These are phyloP conservation scores for Hirtodrosophila trivittata DNA, from an alignment of 2,888 invertebrate species.

Conservation along the genomic window DNA sequence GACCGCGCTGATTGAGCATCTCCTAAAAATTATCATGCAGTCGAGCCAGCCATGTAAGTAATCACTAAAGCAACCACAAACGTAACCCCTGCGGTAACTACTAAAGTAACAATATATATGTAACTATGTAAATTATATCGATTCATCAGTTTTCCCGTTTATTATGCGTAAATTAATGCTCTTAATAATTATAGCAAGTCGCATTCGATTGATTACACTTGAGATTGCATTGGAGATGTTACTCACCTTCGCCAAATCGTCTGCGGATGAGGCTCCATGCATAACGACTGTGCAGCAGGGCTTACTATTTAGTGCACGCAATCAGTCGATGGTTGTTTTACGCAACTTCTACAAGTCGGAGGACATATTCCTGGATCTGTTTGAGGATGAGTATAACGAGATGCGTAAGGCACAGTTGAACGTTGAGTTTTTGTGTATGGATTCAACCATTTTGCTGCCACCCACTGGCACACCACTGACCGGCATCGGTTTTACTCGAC, in stretches of 20 bases:
- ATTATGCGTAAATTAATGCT: background rate
- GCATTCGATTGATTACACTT: slow-evolving; percentile 95
- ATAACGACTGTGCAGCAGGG: slow-evolving; percentile 84
- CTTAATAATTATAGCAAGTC: slow-evolving; percentile 86
- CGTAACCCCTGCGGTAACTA: no score
- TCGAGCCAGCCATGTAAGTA: slow-evolving; percentile 92
- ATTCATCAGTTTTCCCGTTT: no score
- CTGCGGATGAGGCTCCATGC: slow-evolving; percentile 71
- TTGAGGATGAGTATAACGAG: slow-evolving; percentile 98
- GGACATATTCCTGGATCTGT: slow-evolving; percentile 99
- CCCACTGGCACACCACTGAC: slow-evolving; percentile 98
- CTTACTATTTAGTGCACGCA: slow-evolving; percentile 88
- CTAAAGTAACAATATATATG: no score
- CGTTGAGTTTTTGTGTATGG: slow-evolving; percentile 98
- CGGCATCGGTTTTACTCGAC: slow-evolving; percentile 96
- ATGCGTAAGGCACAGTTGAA: slow-evolving; percentile 93
- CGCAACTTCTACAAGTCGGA: slow-evolving; percentile 98
- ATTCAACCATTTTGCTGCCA: slow-evolving; percentile 96
- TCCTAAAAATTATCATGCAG: slow-evolving; percentile 91
- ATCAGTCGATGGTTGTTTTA: slow-evolving; percentile 92
- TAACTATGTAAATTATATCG: no score
- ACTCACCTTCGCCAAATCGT: slow-evolving; percentile 86
- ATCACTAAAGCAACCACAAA: no score
- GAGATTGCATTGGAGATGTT: slow-evolving; percentile 94
- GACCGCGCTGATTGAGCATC: slow-evolving; percentile 90